These are phyloP conservation scores for Andrena minutula DNA, from an alignment of 2,888 invertebrate species.

Conservation along the genomic window DNA sequence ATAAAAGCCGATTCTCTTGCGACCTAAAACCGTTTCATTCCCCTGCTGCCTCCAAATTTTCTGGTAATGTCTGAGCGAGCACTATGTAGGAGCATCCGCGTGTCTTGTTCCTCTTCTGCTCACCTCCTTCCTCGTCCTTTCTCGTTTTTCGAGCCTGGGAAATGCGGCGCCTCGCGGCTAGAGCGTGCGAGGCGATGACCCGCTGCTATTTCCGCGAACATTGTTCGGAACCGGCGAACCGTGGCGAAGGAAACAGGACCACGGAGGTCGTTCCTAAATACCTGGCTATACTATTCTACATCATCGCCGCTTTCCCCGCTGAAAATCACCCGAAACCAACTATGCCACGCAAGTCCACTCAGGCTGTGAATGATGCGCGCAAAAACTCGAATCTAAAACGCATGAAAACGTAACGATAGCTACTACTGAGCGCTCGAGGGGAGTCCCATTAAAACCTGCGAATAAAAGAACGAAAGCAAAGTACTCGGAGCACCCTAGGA, in stretches of 20 bases:
- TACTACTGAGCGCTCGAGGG: background rate
- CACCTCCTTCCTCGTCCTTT: constrained; percentile 11
- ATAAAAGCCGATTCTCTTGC: too few relatives aligned
- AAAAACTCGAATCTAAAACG: background rate
- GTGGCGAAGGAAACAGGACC: constrained; percentile 20
- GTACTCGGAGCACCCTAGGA: too few relatives aligned
- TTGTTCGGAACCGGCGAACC: constrained; percentile 59
- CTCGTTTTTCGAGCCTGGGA: constrained; percentile 51
- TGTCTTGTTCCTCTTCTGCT: background rate
- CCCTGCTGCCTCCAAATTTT: background rate
- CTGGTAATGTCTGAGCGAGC: background rate
- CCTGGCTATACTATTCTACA: background rate
- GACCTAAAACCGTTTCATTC: background rate
- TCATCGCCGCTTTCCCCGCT: background rate
- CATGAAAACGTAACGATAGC: constrained; percentile 26
- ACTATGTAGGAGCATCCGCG: background rate
- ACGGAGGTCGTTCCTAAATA: constrained; percentile 17
- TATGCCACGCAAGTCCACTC: background rate
- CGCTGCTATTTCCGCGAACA: constrained; percentile 56
- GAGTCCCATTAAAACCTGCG: constrained; percentile 16
- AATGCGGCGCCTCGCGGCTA: constrained; percentile 42
- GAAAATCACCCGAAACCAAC: background rate
- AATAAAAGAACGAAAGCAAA: background rate
- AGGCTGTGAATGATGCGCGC: too few relatives aligned
- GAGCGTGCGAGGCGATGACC: constrained; percentile 42